phyloP scores from a whole-genome alignment of 2,888 invertebrate species.

The Fragum sueziense region DNA sequence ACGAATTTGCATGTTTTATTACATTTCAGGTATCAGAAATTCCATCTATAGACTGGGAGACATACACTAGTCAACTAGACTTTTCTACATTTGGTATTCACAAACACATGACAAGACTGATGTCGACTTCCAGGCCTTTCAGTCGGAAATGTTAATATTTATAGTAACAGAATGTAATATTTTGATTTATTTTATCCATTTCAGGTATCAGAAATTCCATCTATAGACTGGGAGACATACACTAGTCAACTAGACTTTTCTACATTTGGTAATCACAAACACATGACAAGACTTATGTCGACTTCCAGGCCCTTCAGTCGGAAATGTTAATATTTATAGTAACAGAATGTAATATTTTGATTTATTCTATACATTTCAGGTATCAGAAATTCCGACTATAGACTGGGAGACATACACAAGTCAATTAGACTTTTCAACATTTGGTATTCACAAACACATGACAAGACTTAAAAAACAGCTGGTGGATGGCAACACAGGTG shows the following conservation, averaged over 20 bases:
- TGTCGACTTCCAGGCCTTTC: too few relatives aligned
- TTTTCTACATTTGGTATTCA: constrained; percentile 68
- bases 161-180: too few relatives aligned
- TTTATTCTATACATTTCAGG: too few relatives aligned
- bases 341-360: not conserved
- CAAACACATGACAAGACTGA: constrained; percentile 74
- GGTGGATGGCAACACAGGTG: constrained; percentile 57
- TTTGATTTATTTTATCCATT: too few relatives aligned
- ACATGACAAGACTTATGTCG: constrained; percentile 75
- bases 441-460: constrained; percentile 73
- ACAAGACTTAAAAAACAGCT: constrained; percentile 71
- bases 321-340: too few relatives aligned
- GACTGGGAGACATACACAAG: constrained; percentile 90
- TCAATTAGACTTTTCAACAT: constrained; percentile 69
- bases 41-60: constrained; percentile 87
- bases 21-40: constrained; percentile 83
- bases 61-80: constrained; percentile 86
- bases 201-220: constrained; percentile 83
- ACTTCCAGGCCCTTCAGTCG: too few relatives aligned
- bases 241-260: constrained; percentile 83
- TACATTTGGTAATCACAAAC: constrained; percentile 67
- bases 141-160: too few relatives aligned
- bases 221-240: constrained; percentile 89
- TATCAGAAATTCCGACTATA: constrained; percentile 85
- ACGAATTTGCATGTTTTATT: too few relatives aligned